A percentile compares a stretch with the other conserved stretches of the same genome.
Conservation (phyloP, 2,888 invertebrate species). For the Liopterus haemorrhoidalis region DNA sequence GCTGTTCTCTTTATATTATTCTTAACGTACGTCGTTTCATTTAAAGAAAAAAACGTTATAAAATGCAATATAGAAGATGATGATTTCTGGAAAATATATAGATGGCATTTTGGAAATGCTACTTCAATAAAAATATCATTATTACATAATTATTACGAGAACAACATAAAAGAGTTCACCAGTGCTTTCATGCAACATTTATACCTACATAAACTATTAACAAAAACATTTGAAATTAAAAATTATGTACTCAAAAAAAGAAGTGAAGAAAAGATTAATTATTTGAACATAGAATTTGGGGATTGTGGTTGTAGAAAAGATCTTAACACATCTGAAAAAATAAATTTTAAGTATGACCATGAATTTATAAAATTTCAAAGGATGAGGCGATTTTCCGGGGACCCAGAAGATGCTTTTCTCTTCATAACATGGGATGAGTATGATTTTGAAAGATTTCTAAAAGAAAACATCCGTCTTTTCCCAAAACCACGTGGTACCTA, state of each 20-base stretch:
- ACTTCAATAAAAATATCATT: constrained; percentile 5
- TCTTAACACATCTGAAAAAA: not conserved
- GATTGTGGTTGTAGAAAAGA: not conserved
- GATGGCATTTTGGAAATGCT: constrained; percentile 17
- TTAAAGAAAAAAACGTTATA: too few species aligned
- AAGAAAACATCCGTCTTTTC: constrained; percentile 2
- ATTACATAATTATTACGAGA: too few species aligned
- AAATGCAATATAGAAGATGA: constrained; percentile 5
- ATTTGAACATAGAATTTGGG: not conserved
- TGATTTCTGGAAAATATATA: constrained; percentile 17
- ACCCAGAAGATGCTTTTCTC: constrained; percentile 6
- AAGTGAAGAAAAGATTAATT: not conserved
- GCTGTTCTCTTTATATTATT: too few species aligned
- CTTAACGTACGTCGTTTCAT: too few species aligned
- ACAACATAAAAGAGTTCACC: too few species aligned
- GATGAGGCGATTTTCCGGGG: constrained; percentile 5
- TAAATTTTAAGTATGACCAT: not conserved
- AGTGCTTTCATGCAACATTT: constrained; percentile 5
- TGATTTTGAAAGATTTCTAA: constrained; percentile 10
- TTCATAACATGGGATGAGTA: constrained; percentile 5
- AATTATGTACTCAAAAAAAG: not conserved
- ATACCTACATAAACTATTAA: not conserved
- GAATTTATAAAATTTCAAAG: constrained; percentile 5
- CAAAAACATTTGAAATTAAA: not conserved
- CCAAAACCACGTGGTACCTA: constrained; percentile 15